phyloP scores from a whole-genome alignment of 1,140 invertebrate species.

The Bombus vancouverensis region DNA sequence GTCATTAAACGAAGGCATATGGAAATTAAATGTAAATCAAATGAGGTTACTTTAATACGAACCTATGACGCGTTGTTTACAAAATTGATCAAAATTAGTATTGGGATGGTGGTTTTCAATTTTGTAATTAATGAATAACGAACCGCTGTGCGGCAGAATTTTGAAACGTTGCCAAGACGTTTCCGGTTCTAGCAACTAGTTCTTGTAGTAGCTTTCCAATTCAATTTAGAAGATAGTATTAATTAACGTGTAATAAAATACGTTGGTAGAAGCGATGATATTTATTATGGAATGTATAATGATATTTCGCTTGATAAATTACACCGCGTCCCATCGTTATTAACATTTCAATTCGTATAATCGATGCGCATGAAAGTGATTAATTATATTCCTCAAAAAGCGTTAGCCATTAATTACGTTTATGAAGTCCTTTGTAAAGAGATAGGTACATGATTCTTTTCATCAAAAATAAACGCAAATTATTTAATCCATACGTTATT shows the following conservation, averaged over 20 bases:
- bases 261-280: background rate
- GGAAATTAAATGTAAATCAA: conserved; percentile 10
- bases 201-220: conserved; percentile 37
- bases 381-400: background rate
- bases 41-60: background rate
- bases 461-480: background rate
- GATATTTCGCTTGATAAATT: conserved; percentile 7
- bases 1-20: background rate
- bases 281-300: conserved; percentile 4
- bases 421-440: background rate
- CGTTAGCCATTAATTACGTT: background rate
- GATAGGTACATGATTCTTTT: background rate
- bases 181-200: background rate
- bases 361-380: background rate
- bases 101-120: conserved; percentile 20
- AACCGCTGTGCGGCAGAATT: background rate
- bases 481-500: background rate
- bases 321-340: background rate
- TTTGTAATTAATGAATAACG: conserved; percentile 41
- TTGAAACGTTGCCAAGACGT: conserved; percentile 43
- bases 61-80: background rate
- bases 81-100: conserved; percentile 45
- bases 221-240: conserved; percentile 30
- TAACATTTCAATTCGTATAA: conserved; percentile 11
- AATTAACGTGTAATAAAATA: conserved; percentile 33